Base-by-base conservation (phyloP, 2,797 vertebrate species). In the Holocentrus rufus region DNA sequence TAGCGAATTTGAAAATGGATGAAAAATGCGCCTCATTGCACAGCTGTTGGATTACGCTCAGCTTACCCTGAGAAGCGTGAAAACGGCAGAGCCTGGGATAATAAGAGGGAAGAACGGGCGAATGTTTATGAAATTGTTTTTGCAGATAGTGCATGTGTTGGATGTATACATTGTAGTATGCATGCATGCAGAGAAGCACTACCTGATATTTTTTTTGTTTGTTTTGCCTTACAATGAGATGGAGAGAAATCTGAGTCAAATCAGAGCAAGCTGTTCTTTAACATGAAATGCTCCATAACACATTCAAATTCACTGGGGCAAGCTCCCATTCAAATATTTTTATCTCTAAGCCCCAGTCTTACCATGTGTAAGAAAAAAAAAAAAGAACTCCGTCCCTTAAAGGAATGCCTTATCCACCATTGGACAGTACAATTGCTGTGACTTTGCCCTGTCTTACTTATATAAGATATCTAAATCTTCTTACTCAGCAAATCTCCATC, bases 131-230 rank as follows among this genome's bases (percentile, higher is more conserved):
- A 69, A 39, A 8, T 68, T 22, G 80, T 77, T 85, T 77, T 68
- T 88, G 85, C 80, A 82, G 88, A 89, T 69, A 78, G 78, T 92
- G 90, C 89, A 93, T 91, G 91, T 86, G 79, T 91, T 85, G 81
- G 80, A 86, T 92, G 89, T 89, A 88, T 93, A 89, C 91, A 78
- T 87, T 83, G 80, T 84, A 73, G 90, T 91, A 91, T 92, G 91
- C 91, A 92, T 66, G 67, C 68, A 81, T 92, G 91, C 84, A 84
- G 83, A 85, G 53, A 90, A 85, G 82, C 87, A 88, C 86, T 89
- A 85, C 85, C 85, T 85, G 83, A 75, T 78, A 83, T 31, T 31
- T 31, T 31, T 31, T 31, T 31, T 31, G 30, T 31, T 31, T 31
- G 30, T 31, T 89, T 88, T 93, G 92, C 93, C 92, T 94, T 94